Evolutionary conservation across 2,888 invertebrate species (phyloP).

Genomic region (Spodoptera picta): DNA sequence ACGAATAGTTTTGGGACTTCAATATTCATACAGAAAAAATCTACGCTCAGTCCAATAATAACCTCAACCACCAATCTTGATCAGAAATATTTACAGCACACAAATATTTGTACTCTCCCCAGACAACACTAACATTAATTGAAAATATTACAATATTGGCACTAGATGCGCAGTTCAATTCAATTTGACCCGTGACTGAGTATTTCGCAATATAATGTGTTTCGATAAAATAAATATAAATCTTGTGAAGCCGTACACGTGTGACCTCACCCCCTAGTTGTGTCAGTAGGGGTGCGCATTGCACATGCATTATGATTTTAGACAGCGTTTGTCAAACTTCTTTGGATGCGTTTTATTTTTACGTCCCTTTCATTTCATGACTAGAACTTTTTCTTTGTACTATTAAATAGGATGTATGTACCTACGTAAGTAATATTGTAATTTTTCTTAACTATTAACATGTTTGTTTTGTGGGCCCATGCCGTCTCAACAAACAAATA

Average conservation of each 20-base stretch:
- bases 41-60: too few species aligned
- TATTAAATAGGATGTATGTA: too few species aligned
- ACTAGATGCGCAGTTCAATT: conserved; percentile 29
- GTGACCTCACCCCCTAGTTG: conserved; percentile 51
- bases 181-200: conserved; percentile 33
- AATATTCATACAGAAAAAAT: too few species aligned
- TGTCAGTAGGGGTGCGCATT: conserved; percentile 43
- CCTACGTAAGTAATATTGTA: too few species aligned
- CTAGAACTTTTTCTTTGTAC: too few species aligned
- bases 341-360: conserved; percentile 6
- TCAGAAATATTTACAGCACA: conserved; percentile 6
- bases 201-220: conserved; percentile 37
- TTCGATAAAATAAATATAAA: conserved; percentile 51
- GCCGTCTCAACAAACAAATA: too few species aligned
- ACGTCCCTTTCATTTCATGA: neutral
- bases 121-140: conserved; percentile 33
- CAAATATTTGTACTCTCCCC: neutral
- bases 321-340: conserved; percentile 25
- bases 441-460: too few species aligned
- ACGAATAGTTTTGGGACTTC: too few species aligned
- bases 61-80: too few species aligned
- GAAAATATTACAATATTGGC: conserved; percentile 48
- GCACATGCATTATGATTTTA: conserved; percentile 11
- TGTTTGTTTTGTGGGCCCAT: too few species aligned
- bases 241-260: conserved; percentile 64